phyloP scores from a whole-genome alignment of 2,797 vertebrate species.

The Poecilia wingei region DNA sequence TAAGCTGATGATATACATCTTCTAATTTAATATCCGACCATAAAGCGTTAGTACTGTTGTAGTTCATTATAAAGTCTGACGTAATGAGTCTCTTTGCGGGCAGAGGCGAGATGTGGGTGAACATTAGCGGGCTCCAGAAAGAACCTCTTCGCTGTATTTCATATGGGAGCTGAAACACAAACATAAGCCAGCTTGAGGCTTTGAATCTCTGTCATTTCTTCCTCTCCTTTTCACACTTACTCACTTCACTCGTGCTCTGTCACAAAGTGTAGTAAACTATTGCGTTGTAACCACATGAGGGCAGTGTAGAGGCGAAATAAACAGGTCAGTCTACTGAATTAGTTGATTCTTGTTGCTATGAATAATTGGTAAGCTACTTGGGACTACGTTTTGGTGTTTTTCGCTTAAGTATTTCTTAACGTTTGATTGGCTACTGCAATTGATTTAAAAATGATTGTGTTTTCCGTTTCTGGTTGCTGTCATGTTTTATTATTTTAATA shows the following conservation, averaged over 20 bases:
- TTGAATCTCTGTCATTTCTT: not conserved
- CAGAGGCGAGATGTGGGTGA: slow-evolving; percentile 70
- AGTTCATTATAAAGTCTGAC: slow-evolving; percentile 65
- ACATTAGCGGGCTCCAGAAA: slow-evolving; percentile 58
- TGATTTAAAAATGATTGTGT: not conserved
- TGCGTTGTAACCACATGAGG: slow-evolving; percentile 66
- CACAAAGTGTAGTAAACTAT: slow-evolving; percentile 25
- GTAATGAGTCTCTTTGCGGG: slow-evolving; percentile 58
- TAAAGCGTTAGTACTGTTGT: slow-evolving; percentile 7
- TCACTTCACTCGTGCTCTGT: slow-evolving; percentile 1
- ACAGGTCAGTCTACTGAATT: slow-evolving; percentile 35
- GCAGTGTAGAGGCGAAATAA: slow-evolving; percentile 58
- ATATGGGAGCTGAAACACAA: slow-evolving; percentile 38
- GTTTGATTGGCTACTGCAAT: not conserved
- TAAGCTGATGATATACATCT: not conserved
- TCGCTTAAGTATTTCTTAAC: not conserved
- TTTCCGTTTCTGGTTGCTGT: not conserved
- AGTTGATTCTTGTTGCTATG: not conserved
- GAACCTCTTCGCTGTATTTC: slow-evolving; percentile 41
- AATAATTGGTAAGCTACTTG: not conserved
- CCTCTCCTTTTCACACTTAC: not conserved
- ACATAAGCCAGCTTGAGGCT: slow-evolving; percentile 37
- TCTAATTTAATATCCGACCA: not conserved
- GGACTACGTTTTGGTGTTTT: not conserved
- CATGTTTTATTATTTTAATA: not conserved